Conservation (phyloP, 2,113 vertebrate species). For the Pleuronectes platessa region DNA sequence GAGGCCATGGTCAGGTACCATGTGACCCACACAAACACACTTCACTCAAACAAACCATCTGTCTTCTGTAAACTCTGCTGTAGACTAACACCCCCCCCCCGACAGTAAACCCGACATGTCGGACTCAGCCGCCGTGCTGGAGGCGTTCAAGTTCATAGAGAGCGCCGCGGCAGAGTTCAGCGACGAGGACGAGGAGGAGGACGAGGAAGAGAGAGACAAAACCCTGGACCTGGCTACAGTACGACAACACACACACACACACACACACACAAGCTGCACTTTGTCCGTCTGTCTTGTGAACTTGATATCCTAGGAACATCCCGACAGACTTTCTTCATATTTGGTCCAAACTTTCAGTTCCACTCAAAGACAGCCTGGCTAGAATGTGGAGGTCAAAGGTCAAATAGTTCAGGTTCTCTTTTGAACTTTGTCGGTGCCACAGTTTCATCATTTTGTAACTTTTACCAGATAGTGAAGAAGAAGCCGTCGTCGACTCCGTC, state of each 20-base stretch:
- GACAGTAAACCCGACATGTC: conserved; percentile 90
- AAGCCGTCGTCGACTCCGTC: conserved; percentile 77
- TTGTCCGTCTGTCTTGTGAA: too few relatives aligned
- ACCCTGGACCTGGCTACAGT: conserved; percentile 90
- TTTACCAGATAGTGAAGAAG: conserved; percentile 89
- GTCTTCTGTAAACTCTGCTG: too few relatives aligned
- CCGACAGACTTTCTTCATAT: too few relatives aligned
- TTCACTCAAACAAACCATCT: too few relatives aligned
- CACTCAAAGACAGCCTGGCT: too few relatives aligned
- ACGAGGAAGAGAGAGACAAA: conserved; percentile 87
- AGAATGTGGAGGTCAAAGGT: too few relatives aligned
- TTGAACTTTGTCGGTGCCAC: too few relatives aligned
- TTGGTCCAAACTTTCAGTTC: too few relatives aligned
- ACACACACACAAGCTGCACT: background rate
- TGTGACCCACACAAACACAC: too few relatives aligned
- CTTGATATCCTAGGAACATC: too few relatives aligned
- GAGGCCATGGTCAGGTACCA: conserved; percentile 86
- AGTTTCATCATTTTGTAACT: background rate
- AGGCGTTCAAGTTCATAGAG: conserved; percentile 95
- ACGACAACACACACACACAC: conserved; percentile 56
- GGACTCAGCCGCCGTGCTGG: conserved; percentile 90
- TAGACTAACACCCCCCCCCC: background rate
- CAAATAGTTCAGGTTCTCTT: too few relatives aligned
- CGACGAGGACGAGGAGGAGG: conserved; percentile 94
- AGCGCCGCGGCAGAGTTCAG: conserved; percentile 92